Evolutionary conservation across 2,797 vertebrate species (phyloP), one percentile per base, ranked within the genome.

Genomic region (Parotocinclus haroldoi): DNA sequence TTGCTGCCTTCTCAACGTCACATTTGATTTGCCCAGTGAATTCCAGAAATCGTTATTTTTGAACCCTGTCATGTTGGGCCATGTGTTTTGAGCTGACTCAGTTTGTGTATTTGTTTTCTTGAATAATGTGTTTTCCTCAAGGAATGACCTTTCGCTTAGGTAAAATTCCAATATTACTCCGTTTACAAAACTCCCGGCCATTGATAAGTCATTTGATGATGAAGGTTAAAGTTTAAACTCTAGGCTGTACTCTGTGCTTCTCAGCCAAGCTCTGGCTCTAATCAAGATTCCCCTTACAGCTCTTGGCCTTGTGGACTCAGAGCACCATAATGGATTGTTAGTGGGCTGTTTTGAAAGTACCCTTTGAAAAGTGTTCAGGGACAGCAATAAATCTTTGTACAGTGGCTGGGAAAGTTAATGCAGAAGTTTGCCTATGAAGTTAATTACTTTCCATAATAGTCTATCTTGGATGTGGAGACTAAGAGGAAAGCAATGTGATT

Each of bases 301-400:
- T 7, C 14, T 40, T 45, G 14, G 46, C 19, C 58, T 53, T 52
- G 46, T 58, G 40, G 49, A 50, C 49, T 44, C 55, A 49, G 36
- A 51, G 42, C 12, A 17, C 44, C 14, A 13, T 61, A 58, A 62
- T 58, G 61, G 68, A 64, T 63, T 52, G 54, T 70, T 64, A 52
- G 40, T 52, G 39, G 48, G 14, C 12, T 64, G 19, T 58, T 57
- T 63, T 50, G 38, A 51, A 70, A 63, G 54, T 59, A 19, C 13
- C 10, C 62, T 59, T 52, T 64, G 42, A 48, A 49, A 59, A 59
- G 40, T 63, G 48, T 64, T 53, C 61, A 48, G 55, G 56, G 49
- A 39, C 48, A 52, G n/a, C 62, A 54, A 60, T 71, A 65, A 71
- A 60, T 59, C 62, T 59, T 54, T 19, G 9, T 10, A 5, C 17